phyloP scores from a whole-genome alignment of 2,113 vertebrate species.

The Phrynosoma blainvillii region DNA sequence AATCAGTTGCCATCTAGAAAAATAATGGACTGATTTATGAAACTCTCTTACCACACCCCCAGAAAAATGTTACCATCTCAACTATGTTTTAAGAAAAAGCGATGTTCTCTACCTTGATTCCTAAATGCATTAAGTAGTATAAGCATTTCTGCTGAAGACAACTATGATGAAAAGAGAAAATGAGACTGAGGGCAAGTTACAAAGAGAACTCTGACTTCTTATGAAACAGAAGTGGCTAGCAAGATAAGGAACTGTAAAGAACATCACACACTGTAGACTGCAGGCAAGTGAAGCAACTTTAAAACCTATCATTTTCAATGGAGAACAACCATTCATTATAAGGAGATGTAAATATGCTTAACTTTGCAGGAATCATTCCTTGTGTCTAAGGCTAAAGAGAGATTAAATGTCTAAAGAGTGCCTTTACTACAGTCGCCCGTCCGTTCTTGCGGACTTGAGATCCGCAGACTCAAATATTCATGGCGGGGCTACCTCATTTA shows the following conservation, averaged over 20 bases:
- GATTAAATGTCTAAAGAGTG: background rate
- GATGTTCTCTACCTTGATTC: background rate
- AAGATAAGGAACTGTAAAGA: background rate
- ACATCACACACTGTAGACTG: background rate
- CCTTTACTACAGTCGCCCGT: background rate
- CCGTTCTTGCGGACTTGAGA: too few relatives aligned
- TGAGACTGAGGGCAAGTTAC: background rate
- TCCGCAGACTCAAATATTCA: too few relatives aligned
- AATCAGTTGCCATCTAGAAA: constrained; percentile 6
- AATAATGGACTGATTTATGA: background rate
- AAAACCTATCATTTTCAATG: too few relatives aligned
- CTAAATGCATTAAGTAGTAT: background rate
- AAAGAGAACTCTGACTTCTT: background rate
- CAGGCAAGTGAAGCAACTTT: too few relatives aligned
- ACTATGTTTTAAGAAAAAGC: background rate
- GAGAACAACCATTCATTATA: too few relatives aligned
- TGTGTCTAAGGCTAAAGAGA: background rate
- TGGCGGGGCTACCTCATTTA: too few relatives aligned
- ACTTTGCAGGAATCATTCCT: background rate
- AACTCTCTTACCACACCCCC: background rate
- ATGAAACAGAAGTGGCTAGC: background rate
- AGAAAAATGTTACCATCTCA: background rate
- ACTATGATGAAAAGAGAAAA: background rate
- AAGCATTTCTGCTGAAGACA: background rate
- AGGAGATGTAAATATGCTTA: background rate